Percentiles rank a stretch among this genome's conserved stretches.
phyloP scores from a whole-genome alignment of 2,888 invertebrate species.

The Epinotia brunnichana region DNA sequence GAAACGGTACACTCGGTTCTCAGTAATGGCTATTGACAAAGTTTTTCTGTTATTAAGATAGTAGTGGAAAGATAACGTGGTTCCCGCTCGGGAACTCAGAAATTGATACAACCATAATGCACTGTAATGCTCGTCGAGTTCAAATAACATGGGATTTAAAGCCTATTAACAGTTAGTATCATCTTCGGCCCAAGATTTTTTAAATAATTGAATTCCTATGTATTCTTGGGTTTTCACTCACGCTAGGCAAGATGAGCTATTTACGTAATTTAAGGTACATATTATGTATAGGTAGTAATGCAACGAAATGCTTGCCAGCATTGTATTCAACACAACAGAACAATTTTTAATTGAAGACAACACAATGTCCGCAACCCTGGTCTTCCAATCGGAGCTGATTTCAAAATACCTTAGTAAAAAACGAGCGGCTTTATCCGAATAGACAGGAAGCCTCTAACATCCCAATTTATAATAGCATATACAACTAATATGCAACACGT shows the following conservation, averaged over 20 bases:
- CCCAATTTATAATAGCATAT: background rate
- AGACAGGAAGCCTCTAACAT: background rate
- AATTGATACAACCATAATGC: conserved; percentile 42
- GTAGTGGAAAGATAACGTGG: conserved; percentile 45
- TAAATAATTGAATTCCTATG: conserved; percentile 1
- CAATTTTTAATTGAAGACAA: background rate
- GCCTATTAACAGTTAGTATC: conserved; percentile 23
- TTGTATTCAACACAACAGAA: background rate
- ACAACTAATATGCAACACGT: background rate
- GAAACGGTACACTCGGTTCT: conserved; percentile 54
- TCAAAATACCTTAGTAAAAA: background rate
- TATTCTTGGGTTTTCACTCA: background rate
- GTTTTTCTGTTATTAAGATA: conserved; percentile 62
- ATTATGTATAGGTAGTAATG: too few relatives aligned
- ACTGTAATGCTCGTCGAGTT: conserved; percentile 34
- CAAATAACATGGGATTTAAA: conserved; percentile 24
- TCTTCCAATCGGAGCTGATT: background rate
- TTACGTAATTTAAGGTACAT: too few relatives aligned
- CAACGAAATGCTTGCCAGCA: too few relatives aligned
- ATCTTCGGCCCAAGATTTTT: background rate
- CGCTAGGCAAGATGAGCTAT: too few relatives aligned
- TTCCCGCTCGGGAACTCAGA: conserved; percentile 32
- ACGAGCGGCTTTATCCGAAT: background rate
- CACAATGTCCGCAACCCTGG: background rate
- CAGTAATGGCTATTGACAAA: conserved; percentile 60